Evolutionary conservation across 2,113 vertebrate genomes (phyloP), one percentile per base, ranked within the genome.

Genomic region (Damaliscus lunatus): DNA sequence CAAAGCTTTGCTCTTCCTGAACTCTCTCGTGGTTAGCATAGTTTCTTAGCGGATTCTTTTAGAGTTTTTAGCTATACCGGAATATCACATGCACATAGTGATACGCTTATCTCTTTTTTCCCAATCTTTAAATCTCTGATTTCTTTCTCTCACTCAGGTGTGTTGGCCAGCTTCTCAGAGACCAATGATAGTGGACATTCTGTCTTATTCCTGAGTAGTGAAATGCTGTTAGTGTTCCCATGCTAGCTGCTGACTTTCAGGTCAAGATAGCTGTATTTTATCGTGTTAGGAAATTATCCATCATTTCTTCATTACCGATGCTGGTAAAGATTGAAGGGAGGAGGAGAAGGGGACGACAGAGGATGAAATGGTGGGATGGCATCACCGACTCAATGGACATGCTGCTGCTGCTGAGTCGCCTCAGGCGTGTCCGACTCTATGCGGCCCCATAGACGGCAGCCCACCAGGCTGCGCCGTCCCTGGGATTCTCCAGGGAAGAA

Each of bases 131-230:
- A 25, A 48, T 27, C 23, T 78, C 7, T 71, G 19, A 1, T 89
- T 82, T 86, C 53, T 91, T 91, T 80, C 59, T 89, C 55, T 43
- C 13, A 43, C 13, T 11, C 27, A 36, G 29, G 14, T 43, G 10
- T 60, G 48, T 48, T 82, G 77, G 46, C 40, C 64, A 64, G 46
- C 48, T 94, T 8, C 25, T 92, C 52, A n/a, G 8, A 88, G 95
- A 81, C 55, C 15, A 27, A 2, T 2, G 29, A 27, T 2, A 60
- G 10, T 14, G 16, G 78, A n/a, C 59, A 21, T 57, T 59, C 29
- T 25, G 27, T 83, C 48, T 46, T 43, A 36, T 16, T n/a, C 57
- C 50, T 29, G n/a, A 55, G 60, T 5, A 23, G 5, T 36, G 25
- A 50, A 43, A 53, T 40, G n/a, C 33, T 71, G 2, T 60, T 43